phyloP scores from a whole-genome alignment of 1,140 invertebrate genomes.

The Hestina assimilis region DNA sequence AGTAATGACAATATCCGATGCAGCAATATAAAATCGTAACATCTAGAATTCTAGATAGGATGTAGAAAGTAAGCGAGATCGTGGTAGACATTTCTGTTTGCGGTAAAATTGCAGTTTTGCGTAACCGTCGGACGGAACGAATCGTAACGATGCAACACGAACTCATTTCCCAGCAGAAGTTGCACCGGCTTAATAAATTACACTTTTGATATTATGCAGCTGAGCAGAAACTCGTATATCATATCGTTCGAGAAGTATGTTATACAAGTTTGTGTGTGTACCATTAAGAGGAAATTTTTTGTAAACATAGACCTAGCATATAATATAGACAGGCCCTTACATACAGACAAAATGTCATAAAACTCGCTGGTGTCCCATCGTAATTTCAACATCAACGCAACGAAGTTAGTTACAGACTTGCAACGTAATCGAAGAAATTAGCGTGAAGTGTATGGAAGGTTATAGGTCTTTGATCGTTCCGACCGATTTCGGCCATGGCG shows the following conservation, averaged over 20 bases:
- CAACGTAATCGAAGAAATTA: too few species aligned
- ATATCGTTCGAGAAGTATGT: background rate
- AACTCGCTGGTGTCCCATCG: too few species aligned
- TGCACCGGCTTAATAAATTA: conserved; percentile 5
- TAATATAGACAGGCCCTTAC: too few species aligned
- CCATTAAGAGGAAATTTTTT: background rate
- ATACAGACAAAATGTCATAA: too few species aligned
- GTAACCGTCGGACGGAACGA: conserved; percentile 40
- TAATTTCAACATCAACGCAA: too few species aligned
- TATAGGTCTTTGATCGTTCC: too few species aligned
- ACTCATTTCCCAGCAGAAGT: background rate
- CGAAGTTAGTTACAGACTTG: too few species aligned
- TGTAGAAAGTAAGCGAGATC: conserved; percentile 29
- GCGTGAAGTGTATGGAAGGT: too few species aligned
- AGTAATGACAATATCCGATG: background rate
- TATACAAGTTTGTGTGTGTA: background rate
- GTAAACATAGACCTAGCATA: too few species aligned
- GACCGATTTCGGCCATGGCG: too few species aligned
- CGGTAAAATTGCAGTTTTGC: conserved; percentile 33
- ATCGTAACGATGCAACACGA: conserved; percentile 31
- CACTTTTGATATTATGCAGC: conserved; percentile 4
- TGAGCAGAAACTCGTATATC: conserved; percentile 1
- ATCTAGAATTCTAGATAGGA: conserved; percentile 31
- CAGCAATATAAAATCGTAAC: conserved; percentile 4
- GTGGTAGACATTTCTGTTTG: background rate